Evolutionary conservation across 2,888 invertebrate species (phyloP), one percentile per base, ranked within the genome.

Genomic region (Tipula vernalis): DNA sequence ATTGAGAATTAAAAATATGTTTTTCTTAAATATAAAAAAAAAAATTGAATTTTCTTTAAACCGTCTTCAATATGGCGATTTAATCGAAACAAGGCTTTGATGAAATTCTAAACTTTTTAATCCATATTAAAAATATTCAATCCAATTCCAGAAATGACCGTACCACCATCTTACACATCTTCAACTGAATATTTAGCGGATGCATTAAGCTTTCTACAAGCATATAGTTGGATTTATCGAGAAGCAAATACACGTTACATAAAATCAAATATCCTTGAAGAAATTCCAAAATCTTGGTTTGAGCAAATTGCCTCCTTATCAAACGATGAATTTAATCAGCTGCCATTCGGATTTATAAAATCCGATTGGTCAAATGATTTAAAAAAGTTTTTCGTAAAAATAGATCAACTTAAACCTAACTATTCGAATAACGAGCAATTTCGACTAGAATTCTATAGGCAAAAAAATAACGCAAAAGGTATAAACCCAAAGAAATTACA

Each of bases 401-500:
- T 91, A 3, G 87, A 88, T 0, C 83, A 87, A 0, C 87, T 91
- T 4, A 90, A 88, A 47, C 88, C 89, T 13, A 6, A 28, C 36
- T 86, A 86, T 13, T 36, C 28, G 36, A 47, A 86, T 83, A 36
- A 15, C 8, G 83, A 85, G 8, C 86, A 84, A 5, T 44, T 85
- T 10, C 83, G 85, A 15, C 4, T 87, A 51, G 86, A 87, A 86
- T 5, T 88, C 71, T 86, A 86, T 28, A 13, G 86, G n/a, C 36
- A 83, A 89, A 88, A 88, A 89, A 89, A 88, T 6, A 87, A 89
- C 13, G 87, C 89, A 36, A 89, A 89, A 87, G 90, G 92, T 13
- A 89, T 95, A 86, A 93, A 93, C 88, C 88, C 89, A 0, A 96
- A 96, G 89, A 96, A 96, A 90, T 92, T 92, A 87, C 95, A 96